These are phyloP conservation scores for Malaclemys terrapin DNA, from an alignment of 2,113 vertebrate species.

Conservation along the genomic window DNA sequence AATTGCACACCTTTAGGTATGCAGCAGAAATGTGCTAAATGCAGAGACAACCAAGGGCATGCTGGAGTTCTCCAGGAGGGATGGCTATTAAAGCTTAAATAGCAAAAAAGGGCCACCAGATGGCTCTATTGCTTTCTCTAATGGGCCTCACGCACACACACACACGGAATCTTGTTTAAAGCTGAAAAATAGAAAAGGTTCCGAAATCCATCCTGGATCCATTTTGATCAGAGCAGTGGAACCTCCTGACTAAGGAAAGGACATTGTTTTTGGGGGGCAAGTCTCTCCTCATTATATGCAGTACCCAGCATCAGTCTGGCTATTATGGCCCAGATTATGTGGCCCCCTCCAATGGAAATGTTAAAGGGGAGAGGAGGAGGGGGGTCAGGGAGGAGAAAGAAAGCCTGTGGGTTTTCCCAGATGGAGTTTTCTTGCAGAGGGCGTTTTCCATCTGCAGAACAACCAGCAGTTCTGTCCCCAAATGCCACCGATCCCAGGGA, in stretches of 20 bases:
- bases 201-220: neutral
- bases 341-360: neutral
- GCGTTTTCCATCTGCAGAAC: neutral
- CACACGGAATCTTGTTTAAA: neutral
- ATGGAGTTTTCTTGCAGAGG: neutral
- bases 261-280: neutral
- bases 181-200: neutral
- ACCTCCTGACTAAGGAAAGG: neutral
- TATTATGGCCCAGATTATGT: neutral
- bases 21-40: neutral
- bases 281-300: neutral
- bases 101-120: neutral
- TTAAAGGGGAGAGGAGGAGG: neutral
- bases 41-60: neutral
- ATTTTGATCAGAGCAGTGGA: neutral
- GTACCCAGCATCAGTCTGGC: neutral
- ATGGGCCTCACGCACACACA: too few species aligned
- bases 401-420: neutral
- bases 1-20: neutral
- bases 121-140: slow-evolving; percentile 3
- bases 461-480: neutral
- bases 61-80: fast-evolving
- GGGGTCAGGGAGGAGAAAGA: neutral
- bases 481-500: neutral
- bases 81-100: neutral